Conservation (phyloP, 2,797 vertebrate species). For the Gymnothorax javanicus region DNA sequence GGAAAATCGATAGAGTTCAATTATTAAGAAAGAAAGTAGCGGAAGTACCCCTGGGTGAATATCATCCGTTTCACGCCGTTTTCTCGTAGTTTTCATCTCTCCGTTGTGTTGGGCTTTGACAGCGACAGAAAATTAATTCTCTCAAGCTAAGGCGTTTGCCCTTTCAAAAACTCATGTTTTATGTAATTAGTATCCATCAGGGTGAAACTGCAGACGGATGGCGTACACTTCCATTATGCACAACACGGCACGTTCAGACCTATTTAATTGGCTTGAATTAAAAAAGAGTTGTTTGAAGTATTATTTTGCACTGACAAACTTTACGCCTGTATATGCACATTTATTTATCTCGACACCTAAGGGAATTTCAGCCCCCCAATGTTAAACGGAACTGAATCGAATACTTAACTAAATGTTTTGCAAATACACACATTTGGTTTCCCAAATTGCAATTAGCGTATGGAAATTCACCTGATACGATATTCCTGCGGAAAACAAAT, state of each 20-base stretch:
- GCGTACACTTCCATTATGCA: not conserved
- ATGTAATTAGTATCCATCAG: slow-evolving; percentile 17
- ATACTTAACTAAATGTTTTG: slow-evolving; percentile 16
- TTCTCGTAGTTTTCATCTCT: not conserved
- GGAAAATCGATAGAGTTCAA: not conserved
- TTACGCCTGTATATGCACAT: not conserved
- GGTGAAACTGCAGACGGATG: slow-evolving; percentile 8
- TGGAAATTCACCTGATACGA: slow-evolving; percentile 15
- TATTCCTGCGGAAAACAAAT: slow-evolving; percentile 3
- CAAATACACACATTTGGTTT: not conserved
- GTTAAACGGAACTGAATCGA: not conserved
- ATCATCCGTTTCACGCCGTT: not conserved
- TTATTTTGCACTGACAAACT: not conserved
- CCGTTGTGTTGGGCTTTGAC: not conserved
- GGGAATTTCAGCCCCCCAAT: slow-evolving; percentile 12
- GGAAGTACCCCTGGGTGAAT: not conserved
- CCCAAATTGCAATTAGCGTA: slow-evolving; percentile 20
- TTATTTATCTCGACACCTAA: slow-evolving; percentile 26
- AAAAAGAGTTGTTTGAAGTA: slow-evolving; percentile 12
- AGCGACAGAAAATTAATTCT: not conserved
- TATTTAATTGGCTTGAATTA: slow-evolving; percentile 3
- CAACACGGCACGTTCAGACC: not conserved
- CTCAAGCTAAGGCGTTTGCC: slow-evolving; percentile 9
- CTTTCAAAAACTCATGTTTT: not conserved
- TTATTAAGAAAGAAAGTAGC: not conserved